Conservation (phyloP, 2,797 vertebrate genomes). For the Gymnodraco acuticeps region DNA sequence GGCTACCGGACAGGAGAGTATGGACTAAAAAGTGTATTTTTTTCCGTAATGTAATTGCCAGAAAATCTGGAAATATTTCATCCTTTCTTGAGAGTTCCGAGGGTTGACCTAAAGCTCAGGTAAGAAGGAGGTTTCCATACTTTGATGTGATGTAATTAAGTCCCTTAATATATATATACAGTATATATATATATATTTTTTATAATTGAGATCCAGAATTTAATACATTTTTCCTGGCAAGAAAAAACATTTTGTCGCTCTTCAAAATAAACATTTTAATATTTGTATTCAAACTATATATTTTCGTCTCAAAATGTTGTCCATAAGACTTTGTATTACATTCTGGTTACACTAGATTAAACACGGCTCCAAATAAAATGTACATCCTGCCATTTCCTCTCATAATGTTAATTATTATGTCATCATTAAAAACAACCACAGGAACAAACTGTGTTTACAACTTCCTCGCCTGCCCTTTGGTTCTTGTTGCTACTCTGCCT, state of each 20-base stretch:
- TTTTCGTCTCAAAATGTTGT: background rate
- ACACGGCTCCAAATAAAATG: slow-evolving; percentile 6
- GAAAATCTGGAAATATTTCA: slow-evolving; percentile 20
- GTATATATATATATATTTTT: too few relatives aligned
- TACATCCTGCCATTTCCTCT: slow-evolving; percentile 12
- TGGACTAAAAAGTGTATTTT: slow-evolving; percentile 4
- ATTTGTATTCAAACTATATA: background rate
- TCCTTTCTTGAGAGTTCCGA: slow-evolving; percentile 3
- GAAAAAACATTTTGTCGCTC: background rate
- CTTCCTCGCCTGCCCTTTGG: slow-evolving; percentile 36
- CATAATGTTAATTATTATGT: slow-evolving; percentile 26
- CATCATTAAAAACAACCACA: slow-evolving; percentile 48
- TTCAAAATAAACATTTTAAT: background rate
- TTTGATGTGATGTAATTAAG: background rate
- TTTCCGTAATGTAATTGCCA: background rate
- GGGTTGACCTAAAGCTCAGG: slow-evolving; percentile 43
- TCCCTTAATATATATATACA: too few relatives aligned
- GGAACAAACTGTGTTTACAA: slow-evolving; percentile 66
- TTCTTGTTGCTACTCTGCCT: slow-evolving; percentile 46
- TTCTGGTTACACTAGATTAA: background rate
- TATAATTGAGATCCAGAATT: background rate
- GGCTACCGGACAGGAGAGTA: background rate
- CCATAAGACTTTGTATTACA: background rate
- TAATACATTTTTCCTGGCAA: background rate
- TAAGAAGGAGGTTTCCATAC: slow-evolving; percentile 50